These are phyloP conservation scores for Struthidea cinerea DNA, from an alignment of 2,113 vertebrate species.

Conservation along the genomic window DNA sequence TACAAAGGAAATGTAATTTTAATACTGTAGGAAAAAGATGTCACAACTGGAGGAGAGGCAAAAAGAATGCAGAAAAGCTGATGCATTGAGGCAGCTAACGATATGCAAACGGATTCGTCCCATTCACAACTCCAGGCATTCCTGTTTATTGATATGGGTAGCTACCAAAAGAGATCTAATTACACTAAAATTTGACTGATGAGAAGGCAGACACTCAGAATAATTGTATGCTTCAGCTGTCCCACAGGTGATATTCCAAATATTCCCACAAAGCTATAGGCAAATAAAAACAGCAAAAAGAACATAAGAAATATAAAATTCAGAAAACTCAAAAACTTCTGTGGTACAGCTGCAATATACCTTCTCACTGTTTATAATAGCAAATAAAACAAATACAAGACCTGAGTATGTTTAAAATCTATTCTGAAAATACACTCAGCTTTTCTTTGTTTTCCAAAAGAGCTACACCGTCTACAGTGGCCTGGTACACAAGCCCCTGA, in stretches of 20 bases:
- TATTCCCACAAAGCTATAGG: neutral
- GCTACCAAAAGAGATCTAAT: neutral
- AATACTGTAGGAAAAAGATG: neutral
- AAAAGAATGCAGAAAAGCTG: neutral
- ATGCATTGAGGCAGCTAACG: neutral
- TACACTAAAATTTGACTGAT: neutral
- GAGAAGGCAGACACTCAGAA: neutral
- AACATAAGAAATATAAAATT: neutral
- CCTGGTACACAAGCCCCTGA: neutral
- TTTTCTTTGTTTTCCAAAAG: constrained; percentile 10
- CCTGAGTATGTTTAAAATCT: neutral
- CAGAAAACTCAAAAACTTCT: neutral
- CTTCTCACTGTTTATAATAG: neutral
- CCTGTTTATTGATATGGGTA: neutral
- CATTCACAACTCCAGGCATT: neutral
- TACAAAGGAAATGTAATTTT: neutral
- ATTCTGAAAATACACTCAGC: neutral
- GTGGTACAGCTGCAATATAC: neutral
- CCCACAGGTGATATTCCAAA: neutral
- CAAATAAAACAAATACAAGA: neutral
- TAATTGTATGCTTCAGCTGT: neutral
- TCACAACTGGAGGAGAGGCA: neutral
- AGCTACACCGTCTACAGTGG: neutral
- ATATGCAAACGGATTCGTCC: neutral
- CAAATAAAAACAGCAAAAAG: neutral